These are phyloP conservation scores for Nymphalis c-album DNA, from an alignment of 2,888 invertebrate genomes.

Conservation along the genomic window DNA sequence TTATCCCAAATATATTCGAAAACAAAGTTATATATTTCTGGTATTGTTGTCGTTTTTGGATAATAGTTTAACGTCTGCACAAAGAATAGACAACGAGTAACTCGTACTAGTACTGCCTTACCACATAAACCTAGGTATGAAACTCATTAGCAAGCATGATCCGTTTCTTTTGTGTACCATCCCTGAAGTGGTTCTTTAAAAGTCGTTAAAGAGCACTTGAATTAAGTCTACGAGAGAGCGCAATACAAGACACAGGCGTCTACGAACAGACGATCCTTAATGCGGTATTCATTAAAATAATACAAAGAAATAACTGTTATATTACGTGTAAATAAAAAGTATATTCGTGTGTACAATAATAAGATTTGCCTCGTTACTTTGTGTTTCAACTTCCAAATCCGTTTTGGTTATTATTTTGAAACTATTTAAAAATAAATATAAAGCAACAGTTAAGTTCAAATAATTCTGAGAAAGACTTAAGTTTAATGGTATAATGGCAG, in stretches of 20 bases:
- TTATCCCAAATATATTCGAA: too few species aligned
- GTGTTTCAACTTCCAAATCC: too few species aligned
- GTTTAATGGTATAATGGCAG: too few species aligned
- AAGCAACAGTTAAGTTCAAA: too few species aligned
- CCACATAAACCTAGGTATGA: not conserved
- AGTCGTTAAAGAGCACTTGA: conserved; percentile 70
- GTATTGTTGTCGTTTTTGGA: too few species aligned
- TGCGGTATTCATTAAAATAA: conserved; percentile 7
- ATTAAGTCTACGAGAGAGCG: conserved; percentile 45
- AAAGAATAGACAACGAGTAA: too few species aligned
- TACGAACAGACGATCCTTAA: conserved; percentile 7
- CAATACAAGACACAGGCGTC: not conserved
- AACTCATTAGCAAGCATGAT: conserved; percentile 29
- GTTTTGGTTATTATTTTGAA: conserved; percentile 1
- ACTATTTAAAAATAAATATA: too few species aligned
- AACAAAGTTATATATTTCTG: too few species aligned
- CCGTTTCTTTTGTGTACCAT: conserved; percentile 52
- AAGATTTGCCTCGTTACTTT: not conserved
- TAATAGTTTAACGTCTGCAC: too few species aligned
- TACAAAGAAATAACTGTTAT: conserved; percentile 15
- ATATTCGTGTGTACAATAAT: not conserved
- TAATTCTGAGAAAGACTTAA: too few species aligned
- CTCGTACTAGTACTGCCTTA: not conserved
- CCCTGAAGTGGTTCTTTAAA: conserved; percentile 74
- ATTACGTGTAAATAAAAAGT: not conserved